Conservation (phyloP, 2,797 vertebrate species). For the Tenualosa ilisha region DNA sequence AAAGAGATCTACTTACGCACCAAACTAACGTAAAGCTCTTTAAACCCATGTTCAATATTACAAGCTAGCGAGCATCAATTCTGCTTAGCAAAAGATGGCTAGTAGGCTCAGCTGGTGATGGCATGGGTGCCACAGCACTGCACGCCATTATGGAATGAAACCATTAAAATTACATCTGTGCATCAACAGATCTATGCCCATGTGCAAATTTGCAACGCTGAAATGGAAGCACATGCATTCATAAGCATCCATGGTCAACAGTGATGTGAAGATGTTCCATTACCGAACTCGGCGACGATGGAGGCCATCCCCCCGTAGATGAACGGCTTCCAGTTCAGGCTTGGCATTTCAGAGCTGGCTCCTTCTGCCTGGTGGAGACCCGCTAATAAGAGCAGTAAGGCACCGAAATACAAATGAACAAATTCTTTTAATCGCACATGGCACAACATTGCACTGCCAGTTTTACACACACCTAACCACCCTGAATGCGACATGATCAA, state of each 20-base stretch:
- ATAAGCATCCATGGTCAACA: not conserved
- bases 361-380: constrained; percentile 78
- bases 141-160: not conserved
- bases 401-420: constrained; percentile 66
- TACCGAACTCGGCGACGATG: constrained; percentile 95
- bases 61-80: not conserved
- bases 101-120: not conserved
- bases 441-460: constrained; percentile 65
- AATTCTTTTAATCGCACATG: constrained; percentile 66
- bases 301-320: constrained; percentile 95
- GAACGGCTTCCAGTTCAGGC: constrained; percentile 94
- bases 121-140: not conserved
- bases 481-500: constrained; percentile 69
- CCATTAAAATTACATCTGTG: not conserved
- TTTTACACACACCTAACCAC: constrained; percentile 52
- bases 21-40: not conserved
- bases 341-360: constrained; percentile 82
- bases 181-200: not conserved
- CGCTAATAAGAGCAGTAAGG: constrained; percentile 71
- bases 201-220: not conserved
- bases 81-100: not conserved
- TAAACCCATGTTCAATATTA: not conserved
- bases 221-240: not conserved
- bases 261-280: constrained; percentile 29
- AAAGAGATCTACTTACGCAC: not conserved